Base-by-base conservation (phyloP, 2,797 vertebrate genomes). In the Lepidocolaptes lacrymiger region DNA sequence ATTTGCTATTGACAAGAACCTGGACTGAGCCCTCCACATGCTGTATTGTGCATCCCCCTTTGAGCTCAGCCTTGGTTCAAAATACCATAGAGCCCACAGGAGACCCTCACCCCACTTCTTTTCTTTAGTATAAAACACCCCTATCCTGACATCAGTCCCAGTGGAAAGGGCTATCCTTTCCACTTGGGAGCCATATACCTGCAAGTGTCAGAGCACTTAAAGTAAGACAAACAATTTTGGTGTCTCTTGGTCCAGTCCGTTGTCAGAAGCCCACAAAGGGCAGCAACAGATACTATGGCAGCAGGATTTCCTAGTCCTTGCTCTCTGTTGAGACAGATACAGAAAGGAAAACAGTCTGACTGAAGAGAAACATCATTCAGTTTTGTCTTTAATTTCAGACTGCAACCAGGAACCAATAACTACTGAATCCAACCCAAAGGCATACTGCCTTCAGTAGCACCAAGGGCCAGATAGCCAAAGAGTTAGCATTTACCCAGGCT, bases 1-100 rank as follows among this genome's bases (percentile, higher is more conserved):
- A 69, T 81, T 74, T 89, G 62, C 39, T 93, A 32, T 73, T 82
- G 88, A 67, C 83, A 93, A 77, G 85, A 79, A 64, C 24, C 83
- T 67, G 80, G 76, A 88, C 27, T 12, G 43, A 93, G 48, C 39
- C 49, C 37, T 81, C 51, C 49, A 56, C 36, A 6, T 4, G 11
- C 49, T 44, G 18, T 28, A 44, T 4, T 64, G 39, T 74, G 51
- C 43, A 55, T 59, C 32, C 30, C 69, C 49, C 74, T 73, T 44
- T 36, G 43, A 73, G 16, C 41, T 34, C 44, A 62, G 73, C 17
- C 46, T 63, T 44, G 12, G 21, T 59, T 86, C 80, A 63, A 52
- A 84, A 58, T 12, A 27, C 73, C 13, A 10, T 1, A 23, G 59
- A 91, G 63, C 11, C 18, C 61, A 82, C 52, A 75, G 78, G 27